phyloP scores from a whole-genome alignment of 2,888 invertebrate species.

The Trachelus stipa region DNA sequence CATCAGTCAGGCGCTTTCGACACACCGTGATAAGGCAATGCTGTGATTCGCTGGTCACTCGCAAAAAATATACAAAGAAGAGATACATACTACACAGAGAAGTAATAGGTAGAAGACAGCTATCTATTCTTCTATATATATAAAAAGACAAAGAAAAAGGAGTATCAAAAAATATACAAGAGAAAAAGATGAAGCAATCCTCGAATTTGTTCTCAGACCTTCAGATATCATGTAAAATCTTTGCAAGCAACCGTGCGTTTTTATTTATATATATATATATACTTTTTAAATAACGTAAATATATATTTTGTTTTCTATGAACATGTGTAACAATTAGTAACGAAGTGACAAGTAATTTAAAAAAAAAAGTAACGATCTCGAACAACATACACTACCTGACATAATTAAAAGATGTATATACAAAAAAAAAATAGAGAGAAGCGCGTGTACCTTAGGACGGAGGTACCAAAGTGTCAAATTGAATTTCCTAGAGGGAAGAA shows the following conservation, averaged over 20 bases:
- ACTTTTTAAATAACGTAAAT: constrained; percentile 36
- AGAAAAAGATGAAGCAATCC: neutral
- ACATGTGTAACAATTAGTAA: constrained; percentile 26
- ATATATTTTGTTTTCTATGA: constrained; percentile 23
- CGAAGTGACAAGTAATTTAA: neutral
- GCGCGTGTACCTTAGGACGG: neutral
- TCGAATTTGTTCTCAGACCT: neutral
- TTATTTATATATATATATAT: constrained; percentile 17
- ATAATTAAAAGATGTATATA: neutral
- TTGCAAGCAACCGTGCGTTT: constrained; percentile 42
- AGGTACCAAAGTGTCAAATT: neutral
- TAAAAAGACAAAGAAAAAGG: neutral
- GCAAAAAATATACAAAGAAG: constrained; percentile 32
- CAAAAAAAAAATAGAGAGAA: neutral
- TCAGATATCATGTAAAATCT: constrained; percentile 17
- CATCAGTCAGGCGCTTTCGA: constrained; percentile 55
- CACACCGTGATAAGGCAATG: constrained; percentile 61
- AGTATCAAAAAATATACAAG: neutral
- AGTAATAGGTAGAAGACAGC: neutral
- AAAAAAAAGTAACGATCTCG: neutral
- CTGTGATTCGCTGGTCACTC: constrained; percentile 55
- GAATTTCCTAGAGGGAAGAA: constrained; percentile 11
- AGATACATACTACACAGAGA: neutral
- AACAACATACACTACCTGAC: neutral
- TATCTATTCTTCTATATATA: neutral